phyloP scores from a whole-genome alignment of 2,888 invertebrate genomes.

The Aleiodes leptofemur region DNA sequence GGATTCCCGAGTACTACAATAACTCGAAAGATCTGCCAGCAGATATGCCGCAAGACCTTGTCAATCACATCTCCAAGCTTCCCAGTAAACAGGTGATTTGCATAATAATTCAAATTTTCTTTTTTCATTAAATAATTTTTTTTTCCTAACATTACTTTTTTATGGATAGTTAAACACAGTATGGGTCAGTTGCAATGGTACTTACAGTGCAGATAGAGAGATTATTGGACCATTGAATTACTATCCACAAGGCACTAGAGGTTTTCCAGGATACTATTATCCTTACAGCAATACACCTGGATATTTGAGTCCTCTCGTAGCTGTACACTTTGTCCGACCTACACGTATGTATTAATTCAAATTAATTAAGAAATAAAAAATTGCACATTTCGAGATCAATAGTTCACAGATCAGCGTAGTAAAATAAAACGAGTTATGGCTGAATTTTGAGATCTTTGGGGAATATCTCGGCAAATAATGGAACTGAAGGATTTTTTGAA shows the following conservation, averaged over 20 bases:
- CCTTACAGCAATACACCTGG: slow-evolving; percentile 91
- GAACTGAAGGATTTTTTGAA: too few relatives aligned
- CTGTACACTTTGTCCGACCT: slow-evolving; percentile 89
- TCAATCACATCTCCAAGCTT: slow-evolving; percentile 81
- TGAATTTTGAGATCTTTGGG: too few relatives aligned
- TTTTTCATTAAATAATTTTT: not conserved
- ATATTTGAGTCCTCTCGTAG: slow-evolving; percentile 92
- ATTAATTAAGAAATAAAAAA: too few relatives aligned
- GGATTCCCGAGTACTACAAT: slow-evolving; percentile 90
- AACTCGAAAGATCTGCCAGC: slow-evolving; percentile 82
- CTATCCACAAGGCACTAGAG: slow-evolving; percentile 81
- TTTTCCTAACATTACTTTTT: not conserved
- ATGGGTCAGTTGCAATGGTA: slow-evolving; percentile 96
- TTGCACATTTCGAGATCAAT: too few relatives aligned
- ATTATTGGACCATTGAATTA: slow-evolving; percentile 92
- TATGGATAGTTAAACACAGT: slow-evolving; percentile 81
- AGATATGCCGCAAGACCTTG: slow-evolving; percentile 84
- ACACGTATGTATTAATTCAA: slow-evolving; percentile 75
- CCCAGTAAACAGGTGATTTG: slow-evolving; percentile 63
- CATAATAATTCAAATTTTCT: not conserved
- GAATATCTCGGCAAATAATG: too few relatives aligned
- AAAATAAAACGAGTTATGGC: too few relatives aligned
- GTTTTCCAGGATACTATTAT: slow-evolving; percentile 93
- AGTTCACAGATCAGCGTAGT: too few relatives aligned
- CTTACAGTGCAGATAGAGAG: slow-evolving; percentile 94